These are phyloP conservation scores for Pantherophis guttatus DNA, from an alignment of 2,113 vertebrate species.

Conservation along the genomic window DNA sequence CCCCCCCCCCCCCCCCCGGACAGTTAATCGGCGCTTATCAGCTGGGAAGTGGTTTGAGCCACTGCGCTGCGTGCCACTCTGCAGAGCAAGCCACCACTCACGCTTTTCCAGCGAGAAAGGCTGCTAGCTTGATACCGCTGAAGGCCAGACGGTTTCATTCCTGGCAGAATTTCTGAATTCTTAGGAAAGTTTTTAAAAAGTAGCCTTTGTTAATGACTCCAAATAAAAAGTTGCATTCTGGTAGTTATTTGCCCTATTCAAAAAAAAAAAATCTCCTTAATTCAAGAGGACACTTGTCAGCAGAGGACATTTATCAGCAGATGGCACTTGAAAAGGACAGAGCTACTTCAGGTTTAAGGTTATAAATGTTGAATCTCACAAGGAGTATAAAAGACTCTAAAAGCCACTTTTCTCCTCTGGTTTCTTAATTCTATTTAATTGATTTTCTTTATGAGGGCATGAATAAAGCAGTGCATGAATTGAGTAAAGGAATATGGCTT, in stretches of 20 bases:
- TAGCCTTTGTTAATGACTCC: not conserved
- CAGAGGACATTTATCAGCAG: not conserved
- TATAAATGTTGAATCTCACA: not conserved
- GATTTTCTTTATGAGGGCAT: not conserved
- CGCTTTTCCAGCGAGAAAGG: no score
- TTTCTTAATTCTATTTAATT: not conserved
- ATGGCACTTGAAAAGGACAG: not conserved
- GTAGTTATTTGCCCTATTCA: not conserved
- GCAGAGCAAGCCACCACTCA: no score
- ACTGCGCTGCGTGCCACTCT: no score
- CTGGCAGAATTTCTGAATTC: slow-evolving; percentile 15
- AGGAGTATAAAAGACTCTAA: not conserved
- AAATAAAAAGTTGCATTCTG: not conserved
- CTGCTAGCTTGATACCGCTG: no score
- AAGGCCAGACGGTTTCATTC: no score
- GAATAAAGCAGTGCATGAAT: not conserved
- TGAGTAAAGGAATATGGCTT: not conserved
- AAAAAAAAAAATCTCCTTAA: not conserved
- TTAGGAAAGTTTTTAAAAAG: slow-evolving; percentile 28
- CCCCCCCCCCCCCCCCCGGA: no score
- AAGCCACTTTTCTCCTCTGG: not conserved
- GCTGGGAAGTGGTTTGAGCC: no score
- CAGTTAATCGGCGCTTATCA: no score
- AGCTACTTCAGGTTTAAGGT: not conserved
- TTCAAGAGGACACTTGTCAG: not conserved